Conservation (phyloP, 2,888 invertebrate species). For the Drosophila fulvimacula region DNA sequence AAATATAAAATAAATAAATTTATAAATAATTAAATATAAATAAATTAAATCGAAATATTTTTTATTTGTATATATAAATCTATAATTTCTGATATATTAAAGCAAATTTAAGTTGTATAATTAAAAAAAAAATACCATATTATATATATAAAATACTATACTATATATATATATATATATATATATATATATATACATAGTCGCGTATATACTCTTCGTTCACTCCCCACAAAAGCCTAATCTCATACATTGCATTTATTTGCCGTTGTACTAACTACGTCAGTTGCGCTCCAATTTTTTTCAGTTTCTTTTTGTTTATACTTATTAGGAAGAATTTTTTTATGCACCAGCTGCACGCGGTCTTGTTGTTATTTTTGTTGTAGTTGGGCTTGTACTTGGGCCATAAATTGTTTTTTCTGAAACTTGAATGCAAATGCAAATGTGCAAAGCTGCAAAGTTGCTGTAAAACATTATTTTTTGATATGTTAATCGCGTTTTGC, state of each 20-base stretch:
- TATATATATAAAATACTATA: too few relatives aligned
- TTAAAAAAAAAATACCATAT: too few relatives aligned
- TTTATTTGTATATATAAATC: too few relatives aligned
- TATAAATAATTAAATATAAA: too few relatives aligned
- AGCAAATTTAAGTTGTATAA: too few relatives aligned
- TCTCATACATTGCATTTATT: slow-evolving; percentile 20
- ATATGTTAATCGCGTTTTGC: slow-evolving; percentile 75
- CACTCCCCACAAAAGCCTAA: too few relatives aligned
- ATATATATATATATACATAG: too few relatives aligned
- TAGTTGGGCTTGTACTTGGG: slow-evolving; percentile 59
- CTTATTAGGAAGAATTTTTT: slow-evolving; percentile 71
- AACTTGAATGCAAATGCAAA: slow-evolving; percentile 64
- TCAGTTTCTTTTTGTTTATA: slow-evolving; percentile 46
- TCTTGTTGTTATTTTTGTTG: slow-evolving; percentile 16
- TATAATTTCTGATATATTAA: too few relatives aligned
- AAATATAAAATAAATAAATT: too few relatives aligned
- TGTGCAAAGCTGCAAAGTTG: slow-evolving; percentile 59
- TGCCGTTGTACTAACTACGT: slow-evolving; percentile 52
- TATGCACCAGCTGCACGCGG: slow-evolving; percentile 66
- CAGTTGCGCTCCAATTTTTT: slow-evolving; percentile 46
- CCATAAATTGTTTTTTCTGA: slow-evolving; percentile 60
- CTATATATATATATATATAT: too few relatives aligned
- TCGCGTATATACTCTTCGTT: background rate
- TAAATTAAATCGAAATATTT: too few relatives aligned
- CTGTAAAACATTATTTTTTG: slow-evolving; percentile 71